A percentile compares a stretch with the other conserved stretches of the same genome.
These are phyloP conservation scores for Agrotis clavis DNA, from an alignment of 2,888 invertebrate species.

Conservation along the genomic window DNA sequence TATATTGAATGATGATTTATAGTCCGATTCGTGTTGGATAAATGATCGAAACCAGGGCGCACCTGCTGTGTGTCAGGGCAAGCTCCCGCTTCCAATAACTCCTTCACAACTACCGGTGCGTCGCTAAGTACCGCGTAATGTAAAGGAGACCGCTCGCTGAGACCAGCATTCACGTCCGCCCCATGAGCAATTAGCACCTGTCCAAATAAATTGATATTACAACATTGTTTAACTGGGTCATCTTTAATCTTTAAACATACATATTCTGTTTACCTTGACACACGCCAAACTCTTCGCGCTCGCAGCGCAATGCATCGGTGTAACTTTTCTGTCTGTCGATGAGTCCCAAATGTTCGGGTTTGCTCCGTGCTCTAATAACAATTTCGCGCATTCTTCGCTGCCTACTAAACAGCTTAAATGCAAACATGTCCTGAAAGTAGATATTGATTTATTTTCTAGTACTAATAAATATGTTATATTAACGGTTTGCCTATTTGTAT, in stretches of 20 bases:
- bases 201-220: conserved; percentile 70
- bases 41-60: conserved; percentile 67
- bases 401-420: conserved; percentile 96
- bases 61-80: conserved; percentile 96
- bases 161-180: conserved; percentile 95
- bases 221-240: conserved; percentile 63
- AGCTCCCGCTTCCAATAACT: conserved; percentile 94
- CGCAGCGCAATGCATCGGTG: conserved; percentile 95
- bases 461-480: conserved; percentile 1
- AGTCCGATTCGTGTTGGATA: conserved; percentile 34
- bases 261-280: conserved; percentile 88
- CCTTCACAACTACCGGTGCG: conserved; percentile 93
- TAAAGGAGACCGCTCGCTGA: conserved; percentile 93
- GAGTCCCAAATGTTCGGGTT: conserved; percentile 94
- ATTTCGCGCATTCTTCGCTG: conserved; percentile 93
- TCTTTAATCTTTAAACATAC: conserved; percentile 65
- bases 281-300: conserved; percentile 92
- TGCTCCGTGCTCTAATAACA: conserved; percentile 93
- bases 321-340: conserved; percentile 92
- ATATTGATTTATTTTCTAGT: conserved; percentile 9
- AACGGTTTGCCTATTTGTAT: neutral
- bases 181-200: conserved; percentile 93
- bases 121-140: conserved; percentile 96
- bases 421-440: conserved; percentile 86
- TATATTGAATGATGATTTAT: conserved; percentile 56